phyloP scores from a whole-genome alignment of 2,113 vertebrate genomes.

The Larimichthys polyactis region DNA sequence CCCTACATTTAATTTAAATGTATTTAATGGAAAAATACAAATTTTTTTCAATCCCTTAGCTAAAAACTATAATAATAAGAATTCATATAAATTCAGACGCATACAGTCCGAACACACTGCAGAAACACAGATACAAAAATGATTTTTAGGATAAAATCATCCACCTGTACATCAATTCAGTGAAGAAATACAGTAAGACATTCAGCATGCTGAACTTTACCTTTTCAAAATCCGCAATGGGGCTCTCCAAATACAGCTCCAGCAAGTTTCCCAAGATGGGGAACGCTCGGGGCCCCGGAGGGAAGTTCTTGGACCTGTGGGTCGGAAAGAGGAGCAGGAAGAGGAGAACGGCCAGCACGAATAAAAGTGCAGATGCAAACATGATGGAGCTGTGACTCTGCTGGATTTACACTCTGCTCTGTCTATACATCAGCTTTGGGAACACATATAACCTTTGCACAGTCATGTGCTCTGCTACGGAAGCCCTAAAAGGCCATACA shows the following conservation, averaged over 20 bases:
- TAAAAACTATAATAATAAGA: neutral
- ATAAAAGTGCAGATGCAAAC: conserved; percentile 41
- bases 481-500: no score
- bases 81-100: neutral
- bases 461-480: neutral
- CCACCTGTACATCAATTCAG: neutral
- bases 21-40: neutral
- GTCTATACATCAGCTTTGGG: neutral
- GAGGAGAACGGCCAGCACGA: conserved; percentile 17
- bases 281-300: conserved; percentile 51
- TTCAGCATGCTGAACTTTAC: conserved; percentile 43
- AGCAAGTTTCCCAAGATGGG: conserved; percentile 63
- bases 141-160: neutral
- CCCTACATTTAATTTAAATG: no score
- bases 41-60: neutral
- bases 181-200: neutral
- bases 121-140: neutral
- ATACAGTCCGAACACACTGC: neutral
- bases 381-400: conserved; percentile 14
- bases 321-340: conserved; percentile 20
- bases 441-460: conserved; percentile 30
- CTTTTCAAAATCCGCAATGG: conserved; percentile 49
- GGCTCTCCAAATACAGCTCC: conserved; percentile 49
- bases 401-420: neutral
- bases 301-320: conserved; percentile 67